A percentile compares a stretch with the other conserved stretches of the same genome.
These are phyloP conservation scores for Pheosia gnoma DNA, from an alignment of 2,888 invertebrate species.

Conservation along the genomic window DNA sequence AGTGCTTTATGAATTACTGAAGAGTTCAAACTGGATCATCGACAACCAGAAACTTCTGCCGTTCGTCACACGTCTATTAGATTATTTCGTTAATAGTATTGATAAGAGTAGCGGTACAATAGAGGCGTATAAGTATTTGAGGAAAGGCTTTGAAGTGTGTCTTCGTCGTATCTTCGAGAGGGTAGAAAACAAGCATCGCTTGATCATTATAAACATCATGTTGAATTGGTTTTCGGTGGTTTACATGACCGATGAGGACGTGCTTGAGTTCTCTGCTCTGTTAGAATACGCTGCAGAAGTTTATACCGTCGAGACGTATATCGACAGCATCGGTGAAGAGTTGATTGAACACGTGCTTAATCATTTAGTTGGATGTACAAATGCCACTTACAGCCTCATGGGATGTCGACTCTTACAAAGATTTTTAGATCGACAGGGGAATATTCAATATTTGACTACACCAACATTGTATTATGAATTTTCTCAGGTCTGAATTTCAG, in stretches of 20 bases:
- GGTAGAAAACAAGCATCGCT: slow-evolving; percentile 71
- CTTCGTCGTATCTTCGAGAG: slow-evolving; percentile 79
- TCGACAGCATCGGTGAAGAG: slow-evolving; percentile 71
- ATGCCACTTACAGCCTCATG: slow-evolving; percentile 74
- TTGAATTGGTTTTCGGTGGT: slow-evolving; percentile 77
- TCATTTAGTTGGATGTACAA: slow-evolving; percentile 73
- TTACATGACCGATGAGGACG: slow-evolving; percentile 64
- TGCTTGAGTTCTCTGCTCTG: slow-evolving; percentile 80
- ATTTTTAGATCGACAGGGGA: slow-evolving; percentile 82
- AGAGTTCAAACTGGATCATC: slow-evolving; percentile 73
- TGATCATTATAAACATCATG: slow-evolving; percentile 77
- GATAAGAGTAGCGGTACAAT: slow-evolving; percentile 36
- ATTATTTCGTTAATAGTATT: slow-evolving; percentile 75
- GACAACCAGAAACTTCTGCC: slow-evolving; percentile 64
- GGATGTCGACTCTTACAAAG: slow-evolving; percentile 82
- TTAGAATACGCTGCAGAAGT: slow-evolving; percentile 79
- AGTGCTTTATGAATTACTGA: slow-evolving; percentile 78
- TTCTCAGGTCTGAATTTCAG: slow-evolving; percentile 49
- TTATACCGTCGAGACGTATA: slow-evolving; percentile 67
- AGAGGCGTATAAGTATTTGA: slow-evolving; percentile 59
- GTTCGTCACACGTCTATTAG: slow-evolving; percentile 71
- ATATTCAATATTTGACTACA: slow-evolving; percentile 70
- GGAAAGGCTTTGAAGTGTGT: slow-evolving; percentile 82
- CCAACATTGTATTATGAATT: slow-evolving; percentile 78
- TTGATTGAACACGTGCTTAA: slow-evolving; percentile 75